phyloP scores from a whole-genome alignment of 2,797 vertebrate species.

The Phoxinus dragarum region DNA sequence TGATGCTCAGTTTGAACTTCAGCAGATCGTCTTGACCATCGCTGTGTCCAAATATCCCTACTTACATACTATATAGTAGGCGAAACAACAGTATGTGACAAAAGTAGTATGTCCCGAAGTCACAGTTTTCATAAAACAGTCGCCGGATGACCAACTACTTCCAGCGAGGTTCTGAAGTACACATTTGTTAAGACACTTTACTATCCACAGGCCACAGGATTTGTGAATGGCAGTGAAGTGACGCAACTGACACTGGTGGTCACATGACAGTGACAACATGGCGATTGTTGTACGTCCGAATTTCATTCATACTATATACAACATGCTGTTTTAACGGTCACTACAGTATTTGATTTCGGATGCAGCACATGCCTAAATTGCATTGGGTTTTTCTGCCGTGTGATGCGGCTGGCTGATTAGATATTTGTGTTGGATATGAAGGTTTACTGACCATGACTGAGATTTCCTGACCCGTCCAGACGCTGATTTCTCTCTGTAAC shows the following conservation, averaged over 20 bases:
- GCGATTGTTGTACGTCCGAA: not conserved
- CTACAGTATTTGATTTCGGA: not conserved
- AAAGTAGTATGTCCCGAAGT: not conserved
- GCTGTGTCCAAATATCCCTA: not conserved
- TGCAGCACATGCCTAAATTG: not conserved
- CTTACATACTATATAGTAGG: not conserved
- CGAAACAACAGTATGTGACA: not conserved
- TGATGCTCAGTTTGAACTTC: not conserved
- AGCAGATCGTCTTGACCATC: not conserved
- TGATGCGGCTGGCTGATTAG: not conserved
- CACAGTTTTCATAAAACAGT: not conserved
- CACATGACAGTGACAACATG: not conserved
- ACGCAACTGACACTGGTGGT: not conserved
- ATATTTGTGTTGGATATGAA: not conserved
- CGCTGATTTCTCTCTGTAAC: constrained; percentile 79
- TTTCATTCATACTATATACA: not conserved
- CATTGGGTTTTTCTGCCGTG: not conserved
- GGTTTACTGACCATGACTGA: constrained; percentile 86
- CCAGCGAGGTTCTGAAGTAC: not conserved
- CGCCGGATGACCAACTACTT: not conserved
- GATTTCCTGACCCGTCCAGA: constrained; percentile 84
- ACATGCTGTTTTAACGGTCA: not conserved
- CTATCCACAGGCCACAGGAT: not conserved
- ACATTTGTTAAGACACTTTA: not conserved
- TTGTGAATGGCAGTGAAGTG: not conserved